Evolutionary conservation across 2,797 vertebrate species (phyloP).

Genomic region (Coregonus ussuriensis): DNA sequence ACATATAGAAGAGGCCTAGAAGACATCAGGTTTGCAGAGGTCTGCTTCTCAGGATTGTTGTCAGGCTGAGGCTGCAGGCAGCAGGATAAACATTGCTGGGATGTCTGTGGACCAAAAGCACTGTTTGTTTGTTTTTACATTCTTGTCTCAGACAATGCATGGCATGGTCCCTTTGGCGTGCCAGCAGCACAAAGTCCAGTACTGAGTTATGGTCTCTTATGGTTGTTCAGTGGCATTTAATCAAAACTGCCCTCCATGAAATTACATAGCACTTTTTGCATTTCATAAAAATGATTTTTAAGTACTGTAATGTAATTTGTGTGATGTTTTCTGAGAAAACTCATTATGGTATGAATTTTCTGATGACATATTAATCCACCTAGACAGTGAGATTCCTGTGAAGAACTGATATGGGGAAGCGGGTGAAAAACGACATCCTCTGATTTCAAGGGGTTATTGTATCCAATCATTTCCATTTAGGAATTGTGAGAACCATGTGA

Average conservation of each 20-base stretch:
- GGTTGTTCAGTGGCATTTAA: background rate
- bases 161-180: slow-evolving; percentile 1
- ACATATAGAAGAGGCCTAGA: too few species aligned
- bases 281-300: too few species aligned
- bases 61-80: background rate
- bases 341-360: background rate
- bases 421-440: slow-evolving; percentile 9
- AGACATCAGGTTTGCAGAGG: background rate
- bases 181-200: background rate
- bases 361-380: background rate
- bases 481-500: background rate
- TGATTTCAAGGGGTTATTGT: slow-evolving; percentile 3
- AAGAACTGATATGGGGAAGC: background rate
- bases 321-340: too few species aligned
- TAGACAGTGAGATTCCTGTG: background rate
- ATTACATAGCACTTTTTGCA: too few species aligned
- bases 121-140: slow-evolving; percentile 35
- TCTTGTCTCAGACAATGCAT: slow-evolving; percentile 22
- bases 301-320: too few species aligned
- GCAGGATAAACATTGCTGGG: slow-evolving; percentile 23
- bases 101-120: slow-evolving; percentile 39
- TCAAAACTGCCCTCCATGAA: background rate
- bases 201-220: background rate
- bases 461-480: slow-evolving; percentile 1
- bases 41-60: background rate